Evolutionary conservation across 2,888 invertebrate species (phyloP).

Genomic region (Euspilapteryx auroguttella): DNA sequence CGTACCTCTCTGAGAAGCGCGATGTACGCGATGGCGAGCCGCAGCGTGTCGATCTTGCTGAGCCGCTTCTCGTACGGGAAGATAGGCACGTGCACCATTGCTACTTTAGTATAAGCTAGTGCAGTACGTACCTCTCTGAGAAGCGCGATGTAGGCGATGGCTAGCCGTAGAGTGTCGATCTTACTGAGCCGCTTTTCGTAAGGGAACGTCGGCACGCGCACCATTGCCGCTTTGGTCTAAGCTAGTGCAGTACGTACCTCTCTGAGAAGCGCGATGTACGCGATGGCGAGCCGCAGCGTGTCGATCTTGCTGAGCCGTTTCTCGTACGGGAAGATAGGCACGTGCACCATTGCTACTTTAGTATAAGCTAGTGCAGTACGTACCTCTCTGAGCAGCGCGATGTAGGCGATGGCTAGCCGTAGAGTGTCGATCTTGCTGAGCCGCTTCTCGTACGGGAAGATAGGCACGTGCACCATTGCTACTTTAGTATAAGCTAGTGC

Average conservation of each 20-base stretch:
- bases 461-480: too few species aligned
- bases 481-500: too few species aligned
- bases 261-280: slow-evolving; percentile 95
- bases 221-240: too few species aligned
- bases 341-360: too few species aligned
- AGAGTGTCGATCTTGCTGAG: slow-evolving; percentile 98
- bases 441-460: slow-evolving; percentile 98
- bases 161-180: slow-evolving; percentile 98
- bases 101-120: too few species aligned
- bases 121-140: too few species aligned
- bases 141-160: slow-evolving; percentile 96
- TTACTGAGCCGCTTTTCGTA: slow-evolving; percentile 98
- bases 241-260: too few species aligned
- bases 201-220: slow-evolving; percentile 98
- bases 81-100: too few species aligned
- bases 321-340: slow-evolving; percentile 99
- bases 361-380: too few species aligned
- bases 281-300: slow-evolving; percentile 93
- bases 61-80: slow-evolving; percentile 98
- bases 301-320: slow-evolving; percentile 98
- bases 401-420: slow-evolving; percentile 96
- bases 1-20: too few species aligned
- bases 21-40: slow-evolving; percentile 97
- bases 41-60: slow-evolving; percentile 97
- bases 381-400: slow-evolving; percentile 84